Conservation (phyloP, 2,888 invertebrate species). For the Nineta flava region DNA sequence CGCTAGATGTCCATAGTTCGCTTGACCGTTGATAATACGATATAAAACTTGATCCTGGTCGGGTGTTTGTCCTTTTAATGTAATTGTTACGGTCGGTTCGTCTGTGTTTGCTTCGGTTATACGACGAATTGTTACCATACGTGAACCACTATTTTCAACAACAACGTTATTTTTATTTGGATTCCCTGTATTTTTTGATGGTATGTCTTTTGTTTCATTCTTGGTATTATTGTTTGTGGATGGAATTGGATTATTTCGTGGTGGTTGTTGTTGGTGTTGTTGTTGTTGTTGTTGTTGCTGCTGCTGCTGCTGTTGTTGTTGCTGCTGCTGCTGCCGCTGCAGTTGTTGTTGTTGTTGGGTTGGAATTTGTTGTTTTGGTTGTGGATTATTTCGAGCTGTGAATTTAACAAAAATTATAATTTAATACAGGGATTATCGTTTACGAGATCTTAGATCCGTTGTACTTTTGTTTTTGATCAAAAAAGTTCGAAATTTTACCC, state of each 20-base stretch:
- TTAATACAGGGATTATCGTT: too few relatives aligned
- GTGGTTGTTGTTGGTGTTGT: not conserved
- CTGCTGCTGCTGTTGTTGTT: too few relatives aligned
- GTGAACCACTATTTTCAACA: not conserved
- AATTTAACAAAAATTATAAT: too few relatives aligned
- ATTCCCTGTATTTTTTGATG: not conserved
- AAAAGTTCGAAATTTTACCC: too few relatives aligned
- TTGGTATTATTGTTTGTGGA: not conserved
- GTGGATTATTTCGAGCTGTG: too few relatives aligned
- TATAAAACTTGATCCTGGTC: conserved; percentile 2
- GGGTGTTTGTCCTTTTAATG: conserved; percentile 2
- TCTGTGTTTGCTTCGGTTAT: not conserved
- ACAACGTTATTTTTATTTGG: not conserved
- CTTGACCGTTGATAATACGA: conserved; percentile 2
- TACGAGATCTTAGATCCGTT: too few relatives aligned
- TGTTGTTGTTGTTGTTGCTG: too few relatives aligned
- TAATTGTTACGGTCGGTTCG: conserved; percentile 4
- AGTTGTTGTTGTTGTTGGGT: too few relatives aligned
- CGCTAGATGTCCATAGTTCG: not conserved
- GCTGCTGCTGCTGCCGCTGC: too few relatives aligned
- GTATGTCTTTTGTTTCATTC: not conserved
- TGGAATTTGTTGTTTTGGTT: too few relatives aligned
- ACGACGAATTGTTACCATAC: conserved; percentile 4
- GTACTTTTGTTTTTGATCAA: too few relatives aligned
- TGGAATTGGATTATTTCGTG: not conserved